A percentile compares a stretch with the other conserved stretches of the same genome.
phyloP scores from a whole-genome alignment of 2,113 vertebrate species.

The Gopherus evgoodei region DNA sequence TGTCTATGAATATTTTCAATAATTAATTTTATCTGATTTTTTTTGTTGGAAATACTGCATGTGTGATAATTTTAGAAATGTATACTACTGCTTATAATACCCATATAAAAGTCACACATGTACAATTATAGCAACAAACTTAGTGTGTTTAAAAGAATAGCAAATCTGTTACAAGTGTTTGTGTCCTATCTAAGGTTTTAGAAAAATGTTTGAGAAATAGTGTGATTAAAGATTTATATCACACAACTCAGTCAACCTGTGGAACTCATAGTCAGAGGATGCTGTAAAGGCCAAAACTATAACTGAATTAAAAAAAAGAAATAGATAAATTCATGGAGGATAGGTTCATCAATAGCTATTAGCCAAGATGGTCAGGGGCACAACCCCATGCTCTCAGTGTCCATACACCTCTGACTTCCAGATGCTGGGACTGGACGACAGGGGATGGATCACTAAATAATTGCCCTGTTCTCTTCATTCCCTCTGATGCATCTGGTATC shows the following conservation, averaged over 20 bases:
- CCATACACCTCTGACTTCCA: neutral
- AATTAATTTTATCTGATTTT: neutral
- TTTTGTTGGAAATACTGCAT: neutral
- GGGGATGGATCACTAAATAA: neutral
- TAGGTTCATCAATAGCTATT: neutral
- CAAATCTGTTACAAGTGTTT: neutral
- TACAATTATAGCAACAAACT: neutral
- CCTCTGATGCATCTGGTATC: neutral
- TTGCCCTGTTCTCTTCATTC: neutral
- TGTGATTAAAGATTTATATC: neutral
- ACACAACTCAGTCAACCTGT: neutral
- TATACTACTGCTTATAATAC: neutral
- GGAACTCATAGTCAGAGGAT: neutral
- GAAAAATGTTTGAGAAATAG: neutral
- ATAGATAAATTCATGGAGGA: neutral
- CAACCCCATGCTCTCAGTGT: neutral
- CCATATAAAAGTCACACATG: neutral
- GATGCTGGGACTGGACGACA: neutral
- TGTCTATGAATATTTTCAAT: neutral
- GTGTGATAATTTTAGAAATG: neutral
- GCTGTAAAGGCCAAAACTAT: neutral
- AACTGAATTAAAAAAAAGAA: neutral
- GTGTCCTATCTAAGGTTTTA: fast-evolving
- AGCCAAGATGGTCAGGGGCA: neutral
- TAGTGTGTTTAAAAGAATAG: neutral